Base-by-base conservation (phyloP, 2,888 invertebrate species). In the Aleiodes leptofemur region DNA sequence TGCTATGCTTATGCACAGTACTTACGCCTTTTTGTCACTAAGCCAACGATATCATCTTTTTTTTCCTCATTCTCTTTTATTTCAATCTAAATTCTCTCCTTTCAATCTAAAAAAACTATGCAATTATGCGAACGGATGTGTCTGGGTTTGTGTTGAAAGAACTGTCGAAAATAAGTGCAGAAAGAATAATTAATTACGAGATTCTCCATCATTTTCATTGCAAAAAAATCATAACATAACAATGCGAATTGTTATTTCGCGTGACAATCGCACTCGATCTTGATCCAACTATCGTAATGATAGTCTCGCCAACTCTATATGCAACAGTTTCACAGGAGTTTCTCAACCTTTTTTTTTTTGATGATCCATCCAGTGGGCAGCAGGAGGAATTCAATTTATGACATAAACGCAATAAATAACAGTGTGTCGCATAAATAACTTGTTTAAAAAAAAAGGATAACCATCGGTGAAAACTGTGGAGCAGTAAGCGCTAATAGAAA, bases 341-440 rank as follows among this genome's bases (percentile, higher is more conserved):
- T 38, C 38, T 11, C 50, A 51, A 50, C 11, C 50, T 34, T 53
- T 51, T 69, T 73, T 23, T 23, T 69, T 31, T 61, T 11, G 14
- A 59, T 50, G 1, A 43, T 23, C 43, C 8, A 23, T 23, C 23
- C 23, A 23, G 11, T 56, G 6, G 13, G 16, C 23, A 11, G 13
- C 50, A 6, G 48, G 16, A 9, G 51, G 51, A 34, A 16, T n/a
- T 31, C 7, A 29, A 16, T 68, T 13, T 4, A 31, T 38, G 1
- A 11, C 34, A 38, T 59, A 59, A 11, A 34, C 13, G 13, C 31
- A 34, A 48, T 64, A 48, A 64, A 6, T 64, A 48, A 64, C 59
- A 6, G 14, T 64, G 64, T 64, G 64, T 64, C 43, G 64, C 43
- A 64, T 64, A 48, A 64, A 64, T 64, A 64, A 48, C 11, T 23